A percentile compares a stretch with the other conserved stretches of the same genome.
Evolutionary conservation across 2,113 vertebrate genomes (phyloP).

Genomic region (Paracanthobrama guichenoti): DNA sequence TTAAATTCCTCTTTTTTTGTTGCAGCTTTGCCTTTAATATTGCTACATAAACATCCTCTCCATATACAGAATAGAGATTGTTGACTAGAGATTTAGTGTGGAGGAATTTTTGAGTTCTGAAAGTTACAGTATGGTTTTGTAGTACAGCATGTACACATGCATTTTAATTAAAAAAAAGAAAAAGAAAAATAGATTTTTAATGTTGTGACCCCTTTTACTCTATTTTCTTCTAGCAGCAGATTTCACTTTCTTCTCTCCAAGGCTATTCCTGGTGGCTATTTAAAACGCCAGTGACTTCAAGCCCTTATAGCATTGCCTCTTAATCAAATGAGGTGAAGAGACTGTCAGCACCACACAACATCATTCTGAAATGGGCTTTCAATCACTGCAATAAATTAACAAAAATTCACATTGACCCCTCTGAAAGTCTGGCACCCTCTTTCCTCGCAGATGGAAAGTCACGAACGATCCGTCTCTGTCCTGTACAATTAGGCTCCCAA

Average conservation of each 20-base stretch:
- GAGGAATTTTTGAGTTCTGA: background rate
- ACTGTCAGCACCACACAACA: constrained; percentile 55
- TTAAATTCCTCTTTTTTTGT: background rate
- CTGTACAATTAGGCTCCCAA: constrained; percentile 63
- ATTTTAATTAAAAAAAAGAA: background rate
- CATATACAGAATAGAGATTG: too few relatives aligned
- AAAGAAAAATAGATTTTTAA: background rate
- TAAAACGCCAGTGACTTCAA: constrained; percentile 54
- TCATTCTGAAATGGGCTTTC: constrained; percentile 56
- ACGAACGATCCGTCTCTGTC: constrained; percentile 62
- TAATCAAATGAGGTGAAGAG: constrained; percentile 55
- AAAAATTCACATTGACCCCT: constrained; percentile 48
- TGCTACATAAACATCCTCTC: background rate
- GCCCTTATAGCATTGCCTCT: constrained; percentile 56
- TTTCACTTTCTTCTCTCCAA: constrained; percentile 39
- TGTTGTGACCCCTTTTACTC: background rate
- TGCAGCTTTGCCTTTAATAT: background rate
- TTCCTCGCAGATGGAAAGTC: constrained; percentile 51
- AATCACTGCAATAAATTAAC: constrained; percentile 58
- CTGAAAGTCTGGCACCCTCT: constrained; percentile 52
- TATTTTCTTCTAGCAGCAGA: background rate
- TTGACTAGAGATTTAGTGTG: background rate
- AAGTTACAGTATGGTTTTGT: background rate
- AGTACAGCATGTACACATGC: background rate
- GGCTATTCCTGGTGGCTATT: constrained; percentile 41